A percentile compares a stretch with the other conserved stretches of the same genome.
Evolutionary conservation across 2,113 vertebrate species (phyloP).

Genomic region (Potamarius usumacintae): DNA sequence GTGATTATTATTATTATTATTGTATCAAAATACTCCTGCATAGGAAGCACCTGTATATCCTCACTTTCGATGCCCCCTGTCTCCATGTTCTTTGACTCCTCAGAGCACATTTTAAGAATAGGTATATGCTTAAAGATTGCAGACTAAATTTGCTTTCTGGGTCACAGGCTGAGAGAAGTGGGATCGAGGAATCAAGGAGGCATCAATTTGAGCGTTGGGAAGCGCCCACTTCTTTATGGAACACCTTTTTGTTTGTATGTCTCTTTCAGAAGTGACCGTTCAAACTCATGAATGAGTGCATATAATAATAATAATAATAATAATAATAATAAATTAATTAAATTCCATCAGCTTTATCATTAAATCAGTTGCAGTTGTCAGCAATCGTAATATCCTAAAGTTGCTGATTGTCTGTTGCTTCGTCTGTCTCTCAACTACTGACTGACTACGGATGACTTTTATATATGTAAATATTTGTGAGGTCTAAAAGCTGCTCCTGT

Average conservation of each 20-base stretch:
- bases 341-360: slow-evolving; percentile 77
- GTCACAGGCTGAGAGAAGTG: not conserved
- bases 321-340: too few relatives aligned
- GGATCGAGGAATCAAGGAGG: not conserved
- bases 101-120: not conserved
- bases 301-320: not conserved
- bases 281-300: not conserved
- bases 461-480: not conserved
- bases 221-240: not conserved
- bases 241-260: not conserved
- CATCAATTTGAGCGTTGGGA: not conserved
- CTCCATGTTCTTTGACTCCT: not conserved
- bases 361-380: slow-evolving; percentile 73
- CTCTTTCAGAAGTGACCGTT: not conserved
- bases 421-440: not conserved
- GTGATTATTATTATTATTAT: too few relatives aligned
- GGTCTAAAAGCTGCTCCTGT: not conserved
- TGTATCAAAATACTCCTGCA: not conserved
- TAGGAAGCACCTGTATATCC: not conserved
- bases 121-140: not conserved
- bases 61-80: not conserved
- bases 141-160: not conserved
- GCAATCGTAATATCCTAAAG: slow-evolving; percentile 62
- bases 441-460: not conserved
- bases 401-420: not conserved